Base-by-base conservation (phyloP, 2,113 vertebrate genomes). In the Hippocampus abdominalis region DNA sequence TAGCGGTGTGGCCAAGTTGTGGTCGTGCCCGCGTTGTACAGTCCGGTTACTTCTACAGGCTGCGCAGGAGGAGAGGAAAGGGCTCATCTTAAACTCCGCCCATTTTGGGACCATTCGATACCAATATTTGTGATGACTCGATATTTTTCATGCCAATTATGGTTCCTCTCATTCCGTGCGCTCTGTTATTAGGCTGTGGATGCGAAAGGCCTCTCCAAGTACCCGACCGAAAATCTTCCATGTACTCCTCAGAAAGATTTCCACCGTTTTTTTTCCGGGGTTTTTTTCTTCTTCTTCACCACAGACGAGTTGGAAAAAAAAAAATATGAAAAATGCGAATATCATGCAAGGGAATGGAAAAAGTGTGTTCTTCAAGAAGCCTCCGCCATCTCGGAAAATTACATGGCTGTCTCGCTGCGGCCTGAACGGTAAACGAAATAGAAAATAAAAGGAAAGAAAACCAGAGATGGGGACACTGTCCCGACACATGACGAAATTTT, bases 141-240 rank as follows among this genome's bases (percentile, higher is more conserved):
- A 44, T 44, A 44, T 44, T 44, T 44, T 44, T 44, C 13, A 44
- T 44, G 42, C 42, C 42, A 36, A 13, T 44, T 44, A 44, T 13
- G 42, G 42, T 44, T 44, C 42, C 32, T 36, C 32, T 36, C 32
- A 5, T 36, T 36, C 32, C 32, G 32, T 36, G 32, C 32, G 5
- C 32, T 82, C 84, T 90, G 72, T 90, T 84, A 90, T 89, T 90
- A 84, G 78, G 86, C 82, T 85, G 88, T 85, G 63, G 54, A 76
- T 67, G 36, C 44, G 62, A 51, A 51, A 73, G 73, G 68, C 77
- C 39, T 79, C 76, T 71, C 78, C 48, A 59, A 74, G 76, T 71
- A 82, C 72, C 21, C 49, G 78, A 75, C 69, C 66, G 64, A 78
- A 80, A 82, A 64, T 46, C 32, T 42, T 70, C 61, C 21, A 0